Percentiles rank a stretch among this genome's conserved stretches.
Conservation (phyloP, 53 echinoderm and acorn worm species). For the Luidia sarsii region DNA sequence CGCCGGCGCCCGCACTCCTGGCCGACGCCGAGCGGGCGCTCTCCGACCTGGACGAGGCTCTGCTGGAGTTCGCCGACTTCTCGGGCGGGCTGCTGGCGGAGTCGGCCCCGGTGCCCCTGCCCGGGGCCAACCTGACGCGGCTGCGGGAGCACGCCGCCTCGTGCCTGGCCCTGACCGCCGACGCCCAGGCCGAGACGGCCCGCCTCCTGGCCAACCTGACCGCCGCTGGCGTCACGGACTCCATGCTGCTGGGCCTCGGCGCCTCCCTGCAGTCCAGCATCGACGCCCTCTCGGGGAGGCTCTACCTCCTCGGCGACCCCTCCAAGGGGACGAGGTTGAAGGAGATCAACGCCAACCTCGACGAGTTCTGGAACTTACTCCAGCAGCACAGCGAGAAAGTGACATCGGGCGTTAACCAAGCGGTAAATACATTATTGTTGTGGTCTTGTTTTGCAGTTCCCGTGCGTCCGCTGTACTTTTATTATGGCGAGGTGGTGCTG, state of each 20-base stretch:
- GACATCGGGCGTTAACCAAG: background rate
- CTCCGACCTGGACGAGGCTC: background rate
- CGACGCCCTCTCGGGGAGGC: background rate
- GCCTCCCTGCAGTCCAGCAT: constrained; percentile 13
- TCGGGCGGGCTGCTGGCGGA: background rate
- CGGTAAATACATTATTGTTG: background rate
- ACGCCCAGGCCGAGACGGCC: background rate
- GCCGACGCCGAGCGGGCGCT: constrained; percentile 16
- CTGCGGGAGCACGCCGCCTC: constrained; percentile 5
- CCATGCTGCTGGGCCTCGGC: constrained; percentile 11
- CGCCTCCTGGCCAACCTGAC: background rate
- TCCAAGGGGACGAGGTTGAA: constrained; percentile 10
- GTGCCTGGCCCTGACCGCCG: background rate
- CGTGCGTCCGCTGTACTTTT: too few species aligned
- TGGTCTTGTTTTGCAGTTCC: too few species aligned
- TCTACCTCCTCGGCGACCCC: constrained; percentile 17
- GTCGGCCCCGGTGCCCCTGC: background rate
- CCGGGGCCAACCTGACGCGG: constrained; percentile 17
- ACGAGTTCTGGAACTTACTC: constrained; percentile 12
- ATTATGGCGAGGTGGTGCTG: too few species aligned
- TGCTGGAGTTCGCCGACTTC: background rate
- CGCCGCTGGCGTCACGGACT: background rate
- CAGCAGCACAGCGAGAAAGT: background rate
- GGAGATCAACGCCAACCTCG: constrained; percentile 7
- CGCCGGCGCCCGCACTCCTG: constrained; percentile 17